Base-by-base conservation (phyloP, 2,113 vertebrate genomes). In the Syrmaticus mikado region DNA sequence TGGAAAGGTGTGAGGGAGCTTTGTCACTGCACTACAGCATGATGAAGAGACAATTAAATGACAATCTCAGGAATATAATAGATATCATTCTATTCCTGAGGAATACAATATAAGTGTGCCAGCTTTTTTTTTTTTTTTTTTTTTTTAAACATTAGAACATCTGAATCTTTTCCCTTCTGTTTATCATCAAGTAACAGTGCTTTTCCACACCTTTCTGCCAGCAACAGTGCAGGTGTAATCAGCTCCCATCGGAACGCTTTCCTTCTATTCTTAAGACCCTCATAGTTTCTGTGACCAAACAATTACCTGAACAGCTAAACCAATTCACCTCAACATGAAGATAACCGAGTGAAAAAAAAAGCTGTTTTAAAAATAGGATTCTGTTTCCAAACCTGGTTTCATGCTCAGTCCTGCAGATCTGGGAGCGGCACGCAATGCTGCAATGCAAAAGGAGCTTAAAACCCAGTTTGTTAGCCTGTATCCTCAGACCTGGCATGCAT, bases 21-120 rank as follows among this genome's bases (percentile, higher is more conserved):
- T 62, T 81, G 52, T 61, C 85, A 67, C 52, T 89, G 78, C 48
- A 36, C 45, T 48, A 27, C 48, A 5, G 43, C 40, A 27, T 84
- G 72, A 90, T 24, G 60, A 91, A 84, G 11, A 84, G 53, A 79
- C 65, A 81, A 58, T 85, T 90, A 67, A 55, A 89, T 85, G 62
- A 14, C 41, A 65, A 55, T 85, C 66, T 70, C 75, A 55, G 34
- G 38, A 38, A 38, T 38, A 38, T 38, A 38, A 38, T 38, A 38
- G 38, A 38, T 38, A 38, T 38, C 38, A 38, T 38, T 38, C 38
- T 38, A 38, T 38, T 38, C 38, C 38, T 38, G 38, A 38, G 38
- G 38, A 38, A 38, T 38, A 38, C 8, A 38, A 38, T 38, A 38
- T 38, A 38, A 43, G 15, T 43, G 7, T 43, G 41, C 41, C 11